Evolutionary conservation across 2,888 invertebrate species (phyloP).

Genomic region (Ornithoptera priamus): DNA sequence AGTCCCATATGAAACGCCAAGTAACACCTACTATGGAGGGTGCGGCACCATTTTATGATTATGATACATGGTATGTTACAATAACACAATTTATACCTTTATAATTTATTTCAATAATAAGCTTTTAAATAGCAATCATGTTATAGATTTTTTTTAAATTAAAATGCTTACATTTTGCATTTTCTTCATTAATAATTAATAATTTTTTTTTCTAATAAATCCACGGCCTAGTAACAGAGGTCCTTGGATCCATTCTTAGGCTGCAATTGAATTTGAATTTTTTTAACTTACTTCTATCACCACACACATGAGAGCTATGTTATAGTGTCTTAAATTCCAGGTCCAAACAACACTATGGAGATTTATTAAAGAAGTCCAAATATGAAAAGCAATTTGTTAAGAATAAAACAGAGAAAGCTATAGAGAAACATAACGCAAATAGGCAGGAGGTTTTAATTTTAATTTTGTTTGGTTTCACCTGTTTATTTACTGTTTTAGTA

Average conservation of each 20-base stretch:
- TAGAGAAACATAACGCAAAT: not conserved
- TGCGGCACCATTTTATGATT: slow-evolving; percentile 86
- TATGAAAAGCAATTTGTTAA: slow-evolving; percentile 47
- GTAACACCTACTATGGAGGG: slow-evolving; percentile 80
- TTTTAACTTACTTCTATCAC: too few species aligned
- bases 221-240: too few species aligned
- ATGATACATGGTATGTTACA: slow-evolving; percentile 86
- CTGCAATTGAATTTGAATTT: too few species aligned
- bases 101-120: too few species aligned
- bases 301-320: too few species aligned
- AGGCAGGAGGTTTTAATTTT: slow-evolving; percentile 54
- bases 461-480: slow-evolving; percentile 43
- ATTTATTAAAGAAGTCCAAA: slow-evolving; percentile 52
- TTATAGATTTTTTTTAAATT: too few species aligned
- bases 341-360: slow-evolving; percentile 77
- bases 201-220: too few species aligned
- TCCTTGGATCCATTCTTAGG: too few species aligned
- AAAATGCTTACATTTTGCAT: too few species aligned
- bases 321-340: slow-evolving; percentile 45
- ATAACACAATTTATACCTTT: too few species aligned
- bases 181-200: too few species aligned
- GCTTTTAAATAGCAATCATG: too few species aligned
- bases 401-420: slow-evolving; percentile 4
- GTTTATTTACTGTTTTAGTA: slow-evolving; percentile 47
- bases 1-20: slow-evolving; percentile 77